Conservation (phyloP, 2,113 vertebrate genomes). For the Heterotilapia buettikoferi region DNA sequence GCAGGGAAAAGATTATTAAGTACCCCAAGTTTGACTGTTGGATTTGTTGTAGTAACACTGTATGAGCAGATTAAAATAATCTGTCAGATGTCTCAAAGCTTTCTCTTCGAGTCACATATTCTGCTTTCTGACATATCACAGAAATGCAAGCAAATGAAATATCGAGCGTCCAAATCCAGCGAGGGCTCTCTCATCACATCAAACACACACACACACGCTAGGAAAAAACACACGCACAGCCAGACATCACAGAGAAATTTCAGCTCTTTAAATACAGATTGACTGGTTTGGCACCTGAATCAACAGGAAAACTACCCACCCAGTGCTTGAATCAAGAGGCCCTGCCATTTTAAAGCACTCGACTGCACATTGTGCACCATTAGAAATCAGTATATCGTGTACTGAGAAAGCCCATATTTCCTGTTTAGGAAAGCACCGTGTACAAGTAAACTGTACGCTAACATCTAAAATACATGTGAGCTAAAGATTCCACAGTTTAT, state of each 20-base stretch:
- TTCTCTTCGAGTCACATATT: slow-evolving; percentile 19
- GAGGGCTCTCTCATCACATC: slow-evolving; percentile 7
- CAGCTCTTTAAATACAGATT: slow-evolving; percentile 41
- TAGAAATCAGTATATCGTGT: neutral
- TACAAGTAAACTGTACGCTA: neutral
- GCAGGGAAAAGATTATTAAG: slow-evolving; percentile 29
- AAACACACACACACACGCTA: neutral
- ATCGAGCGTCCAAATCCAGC: neutral
- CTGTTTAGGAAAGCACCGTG: neutral
- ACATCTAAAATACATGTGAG: neutral
- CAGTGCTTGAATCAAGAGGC: slow-evolving; percentile 35
- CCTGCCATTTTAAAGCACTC: neutral
- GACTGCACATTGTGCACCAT: neutral
- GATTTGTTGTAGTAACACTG: slow-evolving; percentile 28
- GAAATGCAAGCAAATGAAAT: slow-evolving; percentile 22
- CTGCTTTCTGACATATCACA: slow-evolving; percentile 16
- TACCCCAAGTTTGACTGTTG: slow-evolving; percentile 7
- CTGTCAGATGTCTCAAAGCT: slow-evolving; percentile 31
- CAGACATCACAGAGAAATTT: slow-evolving; percentile 25
- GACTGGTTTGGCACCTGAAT: slow-evolving; percentile 43
- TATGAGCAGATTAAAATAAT: slow-evolving; percentile 48
- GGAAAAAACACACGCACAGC: neutral
- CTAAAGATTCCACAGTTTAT: neutral
- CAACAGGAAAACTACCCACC: slow-evolving; percentile 52
- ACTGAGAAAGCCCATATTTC: neutral